Percentiles rank a stretch among this genome's conserved stretches.
Evolutionary conservation across 1,140 invertebrate genomes (phyloP).

Genomic region (Drosophila malerkotliana): DNA sequence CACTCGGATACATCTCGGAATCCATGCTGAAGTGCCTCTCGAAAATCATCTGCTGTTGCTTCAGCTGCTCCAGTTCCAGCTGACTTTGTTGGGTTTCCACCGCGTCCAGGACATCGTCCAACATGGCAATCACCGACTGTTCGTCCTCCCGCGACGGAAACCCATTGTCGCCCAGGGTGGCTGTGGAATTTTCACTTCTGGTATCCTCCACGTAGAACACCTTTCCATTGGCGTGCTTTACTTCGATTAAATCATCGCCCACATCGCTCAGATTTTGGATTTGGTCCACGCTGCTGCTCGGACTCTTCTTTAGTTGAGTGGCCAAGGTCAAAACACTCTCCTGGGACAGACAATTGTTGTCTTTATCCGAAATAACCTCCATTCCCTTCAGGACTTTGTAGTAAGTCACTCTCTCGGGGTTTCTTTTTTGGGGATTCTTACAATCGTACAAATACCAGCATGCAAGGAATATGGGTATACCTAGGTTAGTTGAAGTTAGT

Average conservation of each 20-base stretch:
- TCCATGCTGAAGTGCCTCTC: conserved; percentile 71
- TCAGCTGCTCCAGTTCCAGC: conserved; percentile 20
- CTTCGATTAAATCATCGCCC: conserved; percentile 63
- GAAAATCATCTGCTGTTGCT: conserved; percentile 52
- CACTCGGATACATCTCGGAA: conserved; percentile 74
- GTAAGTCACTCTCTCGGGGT: conserved; percentile 60
- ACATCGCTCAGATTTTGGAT: conserved; percentile 75
- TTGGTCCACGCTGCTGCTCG: conserved; percentile 61
- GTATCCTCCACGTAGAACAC: conserved; percentile 75
- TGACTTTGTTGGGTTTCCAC: conserved; percentile 56
- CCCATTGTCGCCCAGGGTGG: conserved; percentile 22
- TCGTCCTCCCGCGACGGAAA: conserved; percentile 52
- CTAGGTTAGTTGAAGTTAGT: conserved; percentile 52
- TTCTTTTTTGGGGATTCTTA: conserved; percentile 61
- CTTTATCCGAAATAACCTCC: background rate
- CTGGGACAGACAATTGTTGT: conserved; percentile 38
- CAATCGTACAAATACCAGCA: conserved; percentile 78
- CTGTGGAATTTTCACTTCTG: conserved; percentile 57
- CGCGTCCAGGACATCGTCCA: conserved; percentile 76
- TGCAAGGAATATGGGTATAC: conserved; percentile 76
- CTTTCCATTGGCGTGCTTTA: conserved; percentile 72
- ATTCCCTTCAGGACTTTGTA: conserved; percentile 41
- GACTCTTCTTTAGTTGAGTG: conserved; percentile 47
- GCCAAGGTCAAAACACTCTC: conserved; percentile 48
- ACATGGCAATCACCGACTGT: conserved; percentile 74